Evolutionary conservation across 2,888 invertebrate genomes (phyloP), one percentile per base, ranked within the genome.

Genomic region (Clanis bilineata): DNA sequence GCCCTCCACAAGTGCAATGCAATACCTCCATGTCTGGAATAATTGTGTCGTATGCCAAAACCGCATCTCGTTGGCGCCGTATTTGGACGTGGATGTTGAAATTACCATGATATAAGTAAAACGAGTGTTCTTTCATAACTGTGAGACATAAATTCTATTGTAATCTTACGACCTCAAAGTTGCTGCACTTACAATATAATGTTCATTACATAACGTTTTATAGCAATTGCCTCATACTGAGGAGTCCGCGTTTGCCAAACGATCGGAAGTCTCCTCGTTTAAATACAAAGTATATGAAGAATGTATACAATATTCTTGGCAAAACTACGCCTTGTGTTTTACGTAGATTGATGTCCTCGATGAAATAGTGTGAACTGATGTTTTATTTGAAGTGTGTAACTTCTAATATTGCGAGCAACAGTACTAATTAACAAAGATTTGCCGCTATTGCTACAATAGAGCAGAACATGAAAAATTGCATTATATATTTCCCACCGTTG

Each of bases 21-120:
- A 74, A 71, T 72, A 70, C 64, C 65, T 74, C 73, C 74, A 72
- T 73, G 77, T 65, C 66, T 67, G 68, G 64, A 64, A 62, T 69
- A 68, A 71, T 68, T 66, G 68, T 71, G 69, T 70, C 70, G 65
- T 71, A 60, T 69, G 66, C 69, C 73, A 66, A 71, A 73, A 73
- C 62, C 67, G 64, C 58, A 64, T 67, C 63, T 60, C 62, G 66
- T 61, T 65, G 61, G 59, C 57, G 22, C 68, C 69, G 23, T 72
- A 64, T 71, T 69, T 64, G 70, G 72, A 44, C 61, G 57, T 56
- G 63, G 71, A 65, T 72, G 71, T 69, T 65, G 64, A 64, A 61
- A 64, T 64, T 63, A 68, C 70, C 64, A 6, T 15, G 51, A 51
- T 18, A 28, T 51, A 36, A 12, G 10, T 36, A 22, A 38, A 39